These are phyloP conservation scores for Brachionus plicatilis DNA, from an alignment of 1,140 invertebrate species.

Conservation along the genomic window DNA sequence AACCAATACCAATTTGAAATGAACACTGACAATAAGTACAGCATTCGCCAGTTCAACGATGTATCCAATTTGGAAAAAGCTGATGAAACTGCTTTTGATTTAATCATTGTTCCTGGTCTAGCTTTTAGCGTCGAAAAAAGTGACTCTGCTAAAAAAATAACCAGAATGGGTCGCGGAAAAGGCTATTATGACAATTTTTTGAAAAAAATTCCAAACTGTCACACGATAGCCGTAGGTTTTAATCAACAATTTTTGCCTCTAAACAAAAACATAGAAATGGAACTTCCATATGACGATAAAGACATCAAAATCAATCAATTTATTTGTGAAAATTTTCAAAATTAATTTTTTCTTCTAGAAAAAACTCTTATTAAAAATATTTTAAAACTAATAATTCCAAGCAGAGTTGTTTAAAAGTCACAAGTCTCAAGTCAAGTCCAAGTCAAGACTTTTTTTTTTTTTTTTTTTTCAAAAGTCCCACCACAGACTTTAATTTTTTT, in stretches of 20 bases:
- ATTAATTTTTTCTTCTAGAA: background rate
- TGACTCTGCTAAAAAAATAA: background rate
- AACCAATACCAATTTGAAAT: slow-evolving; percentile 19
- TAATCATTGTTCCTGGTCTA: slow-evolving; percentile 29
- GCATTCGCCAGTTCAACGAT: slow-evolving; percentile 9
- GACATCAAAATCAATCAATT: slow-evolving; percentile 16
- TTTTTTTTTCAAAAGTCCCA: too few species aligned
- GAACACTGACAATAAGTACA: slow-evolving; percentile 31
- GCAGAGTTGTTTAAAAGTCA: background rate
- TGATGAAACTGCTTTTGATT: background rate
- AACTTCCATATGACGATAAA: background rate
- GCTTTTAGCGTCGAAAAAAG: slow-evolving; percentile 2
- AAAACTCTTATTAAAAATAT: too few species aligned
- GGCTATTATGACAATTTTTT: slow-evolving; percentile 37
- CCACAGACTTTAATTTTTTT: too few species aligned
- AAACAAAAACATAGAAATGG: background rate
- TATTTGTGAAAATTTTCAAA: slow-evolving; percentile 18
- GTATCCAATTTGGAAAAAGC: background rate
- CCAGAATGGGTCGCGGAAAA: slow-evolving; percentile 20
- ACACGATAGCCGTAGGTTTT: slow-evolving; percentile 19
- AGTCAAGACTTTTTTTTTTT: too few species aligned
- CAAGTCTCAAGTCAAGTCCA: background rate
- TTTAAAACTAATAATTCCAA: too few species aligned
- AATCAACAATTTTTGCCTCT: slow-evolving; percentile 29
- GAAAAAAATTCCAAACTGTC: slow-evolving; percentile 23